Conservation (phyloP, 2,113 vertebrate species). For the Cebus imitator region DNA sequence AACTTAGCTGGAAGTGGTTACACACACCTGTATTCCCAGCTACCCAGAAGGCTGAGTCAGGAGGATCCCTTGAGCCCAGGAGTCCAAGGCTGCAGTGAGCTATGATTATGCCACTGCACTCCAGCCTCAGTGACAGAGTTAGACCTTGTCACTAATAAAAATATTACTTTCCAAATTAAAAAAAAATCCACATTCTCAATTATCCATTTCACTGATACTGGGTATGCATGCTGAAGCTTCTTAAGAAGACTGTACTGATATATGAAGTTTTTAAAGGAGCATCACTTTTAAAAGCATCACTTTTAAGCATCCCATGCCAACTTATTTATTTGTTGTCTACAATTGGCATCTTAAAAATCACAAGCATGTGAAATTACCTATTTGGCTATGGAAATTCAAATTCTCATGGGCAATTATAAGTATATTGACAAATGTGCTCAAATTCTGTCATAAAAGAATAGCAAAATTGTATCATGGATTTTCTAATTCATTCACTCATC, state of each 20-base stretch:
- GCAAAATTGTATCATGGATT: neutral
- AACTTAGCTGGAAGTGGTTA: too few species aligned
- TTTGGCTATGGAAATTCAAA: neutral
- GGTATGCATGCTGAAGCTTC: neutral
- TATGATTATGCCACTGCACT: too few species aligned
- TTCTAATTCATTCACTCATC: neutral
- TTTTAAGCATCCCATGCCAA: neutral
- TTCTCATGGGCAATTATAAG: neutral
- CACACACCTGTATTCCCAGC: too few species aligned
- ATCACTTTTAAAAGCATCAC: too few species aligned
- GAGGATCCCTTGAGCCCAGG: too few species aligned
- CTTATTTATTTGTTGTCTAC: neutral
- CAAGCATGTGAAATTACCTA: neutral
- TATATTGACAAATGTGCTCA: neutral
- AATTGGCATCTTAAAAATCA: neutral
- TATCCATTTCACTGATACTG: neutral
- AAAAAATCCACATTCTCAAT: neutral
- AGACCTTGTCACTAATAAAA: too few species aligned
- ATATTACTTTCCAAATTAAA: neutral
- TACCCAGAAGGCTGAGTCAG: too few species aligned
- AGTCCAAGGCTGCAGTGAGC: too few species aligned
- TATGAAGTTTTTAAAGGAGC: neutral
- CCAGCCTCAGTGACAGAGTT: too few species aligned
- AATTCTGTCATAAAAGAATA: neutral
- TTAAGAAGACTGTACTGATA: neutral